Base-by-base conservation (phyloP, 2,797 vertebrate genomes). In the Poecile montanus region DNA sequence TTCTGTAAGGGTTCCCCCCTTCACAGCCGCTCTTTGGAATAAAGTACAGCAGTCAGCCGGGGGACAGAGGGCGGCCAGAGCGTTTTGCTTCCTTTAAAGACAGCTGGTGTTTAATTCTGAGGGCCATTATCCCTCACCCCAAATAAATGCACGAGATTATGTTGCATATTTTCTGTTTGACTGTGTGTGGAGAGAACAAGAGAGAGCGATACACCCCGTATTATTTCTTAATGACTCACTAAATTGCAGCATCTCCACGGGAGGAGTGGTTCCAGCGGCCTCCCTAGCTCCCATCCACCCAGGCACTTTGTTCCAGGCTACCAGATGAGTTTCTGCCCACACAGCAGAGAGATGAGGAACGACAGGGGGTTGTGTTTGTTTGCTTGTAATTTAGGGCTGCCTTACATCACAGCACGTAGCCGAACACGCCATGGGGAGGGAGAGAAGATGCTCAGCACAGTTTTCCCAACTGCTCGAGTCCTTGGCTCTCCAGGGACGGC, bases 161-260 rank as follows among this genome's bases (percentile, higher is more conserved):
- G 15, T 16, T 13, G 75, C 51, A 21, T 30, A 34, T 53, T 89
- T 84, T 70, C 82, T 30, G 12, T 89, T 78, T n/a, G 79, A 11
- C 70, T 72, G 7, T 21, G n/a, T 32, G 32, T 7, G 5, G 63
- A n/a, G 21, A 62, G 50, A 90, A 71, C 51, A 62, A 62, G 85
- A 42, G 63, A 42, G 79, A 38, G 53, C 0, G 20, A 63, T 34
- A 45, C 57, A 48, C 40, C 62, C 71, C 8, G 19, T 25, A n/a
- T 84, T 91, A 91, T 67, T 91, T 61, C 77, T 85, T 79, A 95
- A 94, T 25, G 10, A 93, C n/a, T 93, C 85, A 17, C 77, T 82
- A 68, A 92, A 95, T 57, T 38, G 87, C 94, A 29, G 72, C 93
- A 50, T 60, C 85, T n/a, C 95, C 2, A 34, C 18, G 0, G 93